These are phyloP conservation scores for Operophtera brumata DNA, from an alignment of 2,888 invertebrate genomes.

Conservation along the genomic window DNA sequence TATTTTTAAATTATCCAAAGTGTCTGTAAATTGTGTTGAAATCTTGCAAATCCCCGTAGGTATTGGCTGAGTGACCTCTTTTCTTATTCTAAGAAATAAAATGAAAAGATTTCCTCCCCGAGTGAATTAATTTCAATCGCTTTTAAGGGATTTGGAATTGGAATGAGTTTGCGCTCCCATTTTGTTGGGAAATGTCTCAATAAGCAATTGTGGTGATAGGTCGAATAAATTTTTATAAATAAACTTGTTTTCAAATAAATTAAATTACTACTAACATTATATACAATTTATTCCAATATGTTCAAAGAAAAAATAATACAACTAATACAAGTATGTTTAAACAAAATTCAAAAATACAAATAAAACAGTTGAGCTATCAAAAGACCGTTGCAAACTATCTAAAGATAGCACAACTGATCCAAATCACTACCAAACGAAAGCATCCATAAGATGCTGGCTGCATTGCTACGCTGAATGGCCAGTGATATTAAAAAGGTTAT, in stretches of 20 bases:
- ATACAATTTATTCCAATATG: too few species aligned
- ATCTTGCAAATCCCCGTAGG: slow-evolving; percentile 8
- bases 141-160: slow-evolving; percentile 23
- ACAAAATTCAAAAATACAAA: too few species aligned
- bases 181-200: slow-evolving; percentile 14
- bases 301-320: too few species aligned
- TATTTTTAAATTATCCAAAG: slow-evolving; percentile 6
- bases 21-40: slow-evolving; percentile 6
- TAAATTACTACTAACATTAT: too few species aligned
- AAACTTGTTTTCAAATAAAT: background rate
- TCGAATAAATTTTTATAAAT: background rate
- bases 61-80: slow-evolving; percentile 18
- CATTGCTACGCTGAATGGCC: too few species aligned
- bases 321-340: too few species aligned
- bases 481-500: too few species aligned
- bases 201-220: slow-evolving; percentile 10
- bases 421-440: too few species aligned
- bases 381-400: too few species aligned
- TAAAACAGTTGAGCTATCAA: too few species aligned
- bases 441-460: too few species aligned
- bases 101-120: slow-evolving; percentile 10
- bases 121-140: slow-evolving; percentile 22
- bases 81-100: slow-evolving; percentile 14
- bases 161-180: slow-evolving; percentile 18
- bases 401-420: too few species aligned